phyloP scores from a whole-genome alignment of 2,888 invertebrate species.

The Xanthorhoe spadicearia region DNA sequence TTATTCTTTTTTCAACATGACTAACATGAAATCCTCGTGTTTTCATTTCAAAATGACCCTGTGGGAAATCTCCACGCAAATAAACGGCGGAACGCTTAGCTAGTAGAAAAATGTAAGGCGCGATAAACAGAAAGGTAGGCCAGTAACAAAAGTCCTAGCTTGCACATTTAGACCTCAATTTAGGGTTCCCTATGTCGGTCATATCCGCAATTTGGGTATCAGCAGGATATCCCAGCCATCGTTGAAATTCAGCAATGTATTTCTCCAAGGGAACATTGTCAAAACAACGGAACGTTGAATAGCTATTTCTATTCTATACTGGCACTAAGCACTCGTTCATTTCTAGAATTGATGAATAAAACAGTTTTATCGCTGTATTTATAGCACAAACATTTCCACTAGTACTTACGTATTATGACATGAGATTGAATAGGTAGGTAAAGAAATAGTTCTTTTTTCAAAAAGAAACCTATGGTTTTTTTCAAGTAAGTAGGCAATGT shows the following conservation, averaged over 20 bases:
- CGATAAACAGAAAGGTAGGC: background rate
- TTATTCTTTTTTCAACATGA: background rate
- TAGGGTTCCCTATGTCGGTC: background rate
- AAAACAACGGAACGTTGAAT: constrained; percentile 4
- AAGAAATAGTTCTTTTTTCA: no score
- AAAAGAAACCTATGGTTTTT: no score
- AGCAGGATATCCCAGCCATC: background rate
- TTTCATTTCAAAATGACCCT: background rate
- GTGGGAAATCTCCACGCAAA: background rate
- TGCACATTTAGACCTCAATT: background rate
- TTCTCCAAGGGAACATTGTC: constrained; percentile 13
- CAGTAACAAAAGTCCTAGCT: constrained; percentile 7
- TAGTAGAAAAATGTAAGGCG: background rate
- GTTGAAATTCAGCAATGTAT: constrained; percentile 2
- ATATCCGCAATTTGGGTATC: background rate
- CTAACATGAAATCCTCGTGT: background rate
- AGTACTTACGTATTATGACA: no score
- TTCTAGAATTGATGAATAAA: background rate
- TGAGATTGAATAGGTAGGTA: no score
- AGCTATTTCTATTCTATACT: constrained; percentile 1
- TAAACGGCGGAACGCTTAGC: background rate
- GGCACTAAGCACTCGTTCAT: background rate
- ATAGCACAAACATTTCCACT: background rate
- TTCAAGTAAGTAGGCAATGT: no score
- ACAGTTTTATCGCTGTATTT: background rate